Evolutionary conservation across 2,113 vertebrate genomes (phyloP).

Genomic region (Aldabrachelys gigantea): DNA sequence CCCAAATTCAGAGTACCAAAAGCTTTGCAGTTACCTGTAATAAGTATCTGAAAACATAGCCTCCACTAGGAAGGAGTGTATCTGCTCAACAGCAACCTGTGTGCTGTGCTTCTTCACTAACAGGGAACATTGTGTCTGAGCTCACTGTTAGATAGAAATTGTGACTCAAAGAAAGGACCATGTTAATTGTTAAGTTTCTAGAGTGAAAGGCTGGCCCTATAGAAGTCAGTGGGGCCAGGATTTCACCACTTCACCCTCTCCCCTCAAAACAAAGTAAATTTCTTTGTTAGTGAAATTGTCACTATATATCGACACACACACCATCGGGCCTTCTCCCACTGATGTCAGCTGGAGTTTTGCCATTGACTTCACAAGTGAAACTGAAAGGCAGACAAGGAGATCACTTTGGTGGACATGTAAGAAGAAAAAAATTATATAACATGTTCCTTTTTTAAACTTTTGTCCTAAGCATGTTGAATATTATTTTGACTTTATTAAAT

Average conservation of each 20-base stretch:
- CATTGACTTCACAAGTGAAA: not conserved
- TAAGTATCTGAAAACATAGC: not conserved
- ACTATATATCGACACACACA: not conserved
- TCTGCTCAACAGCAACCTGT: not conserved
- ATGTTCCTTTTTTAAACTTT: not conserved
- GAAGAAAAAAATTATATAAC: no score
- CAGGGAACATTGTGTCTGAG: not conserved
- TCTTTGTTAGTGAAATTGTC: not conserved
- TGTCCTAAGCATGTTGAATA: not conserved
- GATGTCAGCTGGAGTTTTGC: not conserved
- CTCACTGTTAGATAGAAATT: not conserved
- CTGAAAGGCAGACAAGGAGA: not conserved
- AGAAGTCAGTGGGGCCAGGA: not conserved
- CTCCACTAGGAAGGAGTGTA: not conserved
- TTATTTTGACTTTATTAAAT: not conserved
- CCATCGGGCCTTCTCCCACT: not conserved
- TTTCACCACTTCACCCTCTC: rapidly evolving
- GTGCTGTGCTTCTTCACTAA: not conserved
- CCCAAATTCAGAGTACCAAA: not conserved
- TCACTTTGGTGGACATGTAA: not conserved
- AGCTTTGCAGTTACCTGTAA: not conserved
- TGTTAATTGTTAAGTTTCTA: not conserved
- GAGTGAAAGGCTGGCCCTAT: not conserved
- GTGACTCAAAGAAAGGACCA: not conserved
- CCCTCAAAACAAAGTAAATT: not conserved